phyloP scores from a whole-genome alignment of 2,113 vertebrate species.

The Ctenomys sociabilis region DNA sequence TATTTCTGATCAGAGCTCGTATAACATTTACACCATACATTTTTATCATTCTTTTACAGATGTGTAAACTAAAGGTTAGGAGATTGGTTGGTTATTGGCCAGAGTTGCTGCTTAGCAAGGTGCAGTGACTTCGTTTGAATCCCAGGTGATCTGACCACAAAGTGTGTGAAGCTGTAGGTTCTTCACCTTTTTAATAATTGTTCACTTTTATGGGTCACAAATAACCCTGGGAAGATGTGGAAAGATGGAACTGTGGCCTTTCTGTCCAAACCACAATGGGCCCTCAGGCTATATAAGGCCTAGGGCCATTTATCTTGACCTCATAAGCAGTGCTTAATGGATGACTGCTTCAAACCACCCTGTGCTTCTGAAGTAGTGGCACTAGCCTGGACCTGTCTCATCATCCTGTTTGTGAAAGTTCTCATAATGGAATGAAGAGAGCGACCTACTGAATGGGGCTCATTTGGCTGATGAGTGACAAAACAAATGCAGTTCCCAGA shows the following conservation, averaged over 20 bases:
- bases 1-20: neutral
- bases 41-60: neutral
- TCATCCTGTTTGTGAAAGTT: neutral
- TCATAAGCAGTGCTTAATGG: neutral
- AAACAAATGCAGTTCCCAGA: neutral
- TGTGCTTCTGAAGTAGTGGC: neutral
- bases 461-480: neutral
- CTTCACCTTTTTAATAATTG: neutral
- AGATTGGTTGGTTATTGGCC: neutral
- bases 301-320: neutral
- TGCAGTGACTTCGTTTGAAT: neutral
- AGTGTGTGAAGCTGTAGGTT: neutral
- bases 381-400: neutral
- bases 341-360: neutral
- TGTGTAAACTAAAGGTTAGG: neutral
- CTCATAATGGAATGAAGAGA: neutral
- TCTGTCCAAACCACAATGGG: neutral
- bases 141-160: neutral
- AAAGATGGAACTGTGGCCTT: neutral
- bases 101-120: neutral
- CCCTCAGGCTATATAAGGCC: neutral
- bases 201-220: neutral
- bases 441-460: neutral
- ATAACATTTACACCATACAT: neutral
- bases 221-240: neutral